phyloP scores from a whole-genome alignment of 2,113 vertebrate genomes.

The Barbus barbus region DNA sequence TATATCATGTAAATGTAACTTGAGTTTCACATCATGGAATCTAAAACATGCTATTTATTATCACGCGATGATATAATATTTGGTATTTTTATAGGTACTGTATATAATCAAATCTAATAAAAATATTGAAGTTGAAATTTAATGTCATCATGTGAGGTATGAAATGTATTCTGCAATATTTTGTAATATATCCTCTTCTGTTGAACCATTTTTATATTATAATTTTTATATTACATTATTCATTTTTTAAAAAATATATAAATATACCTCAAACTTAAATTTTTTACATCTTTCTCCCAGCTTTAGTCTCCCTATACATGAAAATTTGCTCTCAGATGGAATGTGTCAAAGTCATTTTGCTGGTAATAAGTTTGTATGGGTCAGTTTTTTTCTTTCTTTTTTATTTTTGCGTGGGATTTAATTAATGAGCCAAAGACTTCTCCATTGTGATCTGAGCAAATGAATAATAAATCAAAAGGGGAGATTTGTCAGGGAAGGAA shows the following conservation, averaged over 20 bases:
- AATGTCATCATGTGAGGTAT: not conserved
- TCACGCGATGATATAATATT: not conserved
- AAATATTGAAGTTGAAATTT: too few species aligned
- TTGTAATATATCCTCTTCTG: too few species aligned
- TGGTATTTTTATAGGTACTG: not conserved
- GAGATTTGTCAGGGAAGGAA: slow-evolving; percentile 97
- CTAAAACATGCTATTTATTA: not conserved
- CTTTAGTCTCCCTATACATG: not conserved
- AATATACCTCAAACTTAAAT: too few species aligned
- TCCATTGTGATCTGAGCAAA: slow-evolving; percentile 95
- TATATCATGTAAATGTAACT: too few species aligned
- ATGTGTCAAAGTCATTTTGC: slow-evolving; percentile 93
- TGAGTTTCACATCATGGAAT: not conserved
- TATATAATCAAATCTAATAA: too few species aligned
- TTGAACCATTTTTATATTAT: too few species aligned
- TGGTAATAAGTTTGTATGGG: slow-evolving; percentile 84
- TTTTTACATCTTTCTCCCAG: not conserved
- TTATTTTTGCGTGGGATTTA: slow-evolving; percentile 91
- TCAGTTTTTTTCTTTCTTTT: slow-evolving; percentile 87
- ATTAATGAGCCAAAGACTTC: slow-evolving; percentile 95
- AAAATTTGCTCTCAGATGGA: slow-evolving; percentile 82
- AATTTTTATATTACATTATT: too few species aligned
- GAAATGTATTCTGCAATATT: not conserved
- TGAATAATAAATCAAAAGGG: slow-evolving; percentile 97
- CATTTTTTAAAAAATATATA: too few species aligned